Percentiles rank a stretch among this genome's conserved stretches.
Conservation (phyloP, 2,888 invertebrate species). For the Stenotaenia linearis region DNA sequence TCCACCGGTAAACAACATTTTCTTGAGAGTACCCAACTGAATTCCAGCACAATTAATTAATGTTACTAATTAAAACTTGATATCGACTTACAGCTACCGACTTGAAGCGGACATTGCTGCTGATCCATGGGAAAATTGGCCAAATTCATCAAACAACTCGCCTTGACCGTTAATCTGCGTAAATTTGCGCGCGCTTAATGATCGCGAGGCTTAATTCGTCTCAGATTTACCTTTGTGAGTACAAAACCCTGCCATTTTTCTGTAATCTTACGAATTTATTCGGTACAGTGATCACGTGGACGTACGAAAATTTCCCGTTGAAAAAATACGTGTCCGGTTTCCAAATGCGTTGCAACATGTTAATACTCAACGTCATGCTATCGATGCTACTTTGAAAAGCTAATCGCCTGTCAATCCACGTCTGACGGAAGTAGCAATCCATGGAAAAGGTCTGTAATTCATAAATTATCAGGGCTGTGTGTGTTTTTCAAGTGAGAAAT, state of each 20-base stretch:
- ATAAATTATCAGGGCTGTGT: no score
- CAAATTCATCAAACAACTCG: conserved; percentile 76
- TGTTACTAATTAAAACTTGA: no score
- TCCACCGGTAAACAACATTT: conserved; percentile 70
- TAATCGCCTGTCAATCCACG: conserved; percentile 71
- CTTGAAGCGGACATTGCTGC: conserved; percentile 69
- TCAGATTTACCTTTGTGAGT: conserved; percentile 94
- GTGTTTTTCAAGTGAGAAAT: no score
- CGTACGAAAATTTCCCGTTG: conserved; percentile 89
- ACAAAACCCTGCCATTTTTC: conserved; percentile 83
- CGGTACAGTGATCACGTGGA: conserved; percentile 92
- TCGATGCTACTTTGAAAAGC: conserved; percentile 62
- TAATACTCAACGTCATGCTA: conserved; percentile 67
- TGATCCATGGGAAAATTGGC: conserved; percentile 82
- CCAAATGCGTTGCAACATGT: conserved; percentile 88
- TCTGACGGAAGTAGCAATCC: conserved; percentile 82
- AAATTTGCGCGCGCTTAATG: no score
- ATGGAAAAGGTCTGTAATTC: conserved; percentile 68
- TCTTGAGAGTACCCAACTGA: conserved; percentile 66
- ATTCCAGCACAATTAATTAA: conserved; percentile 36
- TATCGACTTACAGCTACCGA: conserved; percentile 75
- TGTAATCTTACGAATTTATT: conserved; percentile 85
- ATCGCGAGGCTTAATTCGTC: no score
- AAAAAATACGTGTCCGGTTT: conserved; percentile 93
- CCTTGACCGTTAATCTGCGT: conserved; percentile 70